Conservation (phyloP, 2,888 invertebrate species). For the Crossocerus cetratus region DNA sequence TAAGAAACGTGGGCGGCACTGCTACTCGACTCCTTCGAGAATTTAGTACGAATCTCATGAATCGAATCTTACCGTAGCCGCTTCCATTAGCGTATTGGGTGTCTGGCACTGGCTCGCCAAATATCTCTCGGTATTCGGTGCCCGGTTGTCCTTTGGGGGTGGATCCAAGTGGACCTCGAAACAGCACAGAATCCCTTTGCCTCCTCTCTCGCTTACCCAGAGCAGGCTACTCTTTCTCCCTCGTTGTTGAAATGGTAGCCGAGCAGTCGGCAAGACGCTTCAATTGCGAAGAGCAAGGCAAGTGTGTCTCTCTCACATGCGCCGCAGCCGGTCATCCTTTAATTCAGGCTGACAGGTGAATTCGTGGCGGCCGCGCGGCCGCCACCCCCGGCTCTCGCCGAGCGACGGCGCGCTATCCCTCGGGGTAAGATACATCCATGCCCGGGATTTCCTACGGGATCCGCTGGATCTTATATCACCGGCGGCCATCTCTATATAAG, state of each 20-base stretch:
- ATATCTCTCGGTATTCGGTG: conserved; percentile 2
- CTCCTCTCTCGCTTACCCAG: neutral
- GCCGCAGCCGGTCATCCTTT: conserved; percentile 78
- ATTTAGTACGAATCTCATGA: conserved; percentile 5
- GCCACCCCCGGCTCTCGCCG: conserved; percentile 49
- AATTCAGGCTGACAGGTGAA: conserved; percentile 80
- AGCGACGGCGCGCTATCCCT: conserved; percentile 70
- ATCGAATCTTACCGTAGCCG: conserved; percentile 3
- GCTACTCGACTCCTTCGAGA: neutral
- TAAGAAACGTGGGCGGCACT: conserved; percentile 2
- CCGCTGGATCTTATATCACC: conserved; percentile 76
- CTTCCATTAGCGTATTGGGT: conserved; percentile 37
- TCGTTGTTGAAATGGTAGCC: conserved; percentile 47
- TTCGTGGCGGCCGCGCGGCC: conserved; percentile 56
- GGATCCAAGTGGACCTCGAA: conserved; percentile 36
- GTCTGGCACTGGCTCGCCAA: neutral
- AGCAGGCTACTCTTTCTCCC: conserved; percentile 39
- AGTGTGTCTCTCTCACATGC: conserved; percentile 51
- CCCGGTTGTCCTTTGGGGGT: conserved; percentile 28
- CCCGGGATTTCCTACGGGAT: conserved; percentile 77
- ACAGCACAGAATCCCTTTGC: conserved; percentile 15
- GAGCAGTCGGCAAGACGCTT: conserved; percentile 57
- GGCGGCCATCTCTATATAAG: conserved; percentile 75
- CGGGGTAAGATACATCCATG: conserved; percentile 77
- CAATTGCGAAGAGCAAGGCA: conserved; percentile 59